phyloP scores from a whole-genome alignment of 2,113 vertebrate genomes.

The Microcebus jonahi region DNA sequence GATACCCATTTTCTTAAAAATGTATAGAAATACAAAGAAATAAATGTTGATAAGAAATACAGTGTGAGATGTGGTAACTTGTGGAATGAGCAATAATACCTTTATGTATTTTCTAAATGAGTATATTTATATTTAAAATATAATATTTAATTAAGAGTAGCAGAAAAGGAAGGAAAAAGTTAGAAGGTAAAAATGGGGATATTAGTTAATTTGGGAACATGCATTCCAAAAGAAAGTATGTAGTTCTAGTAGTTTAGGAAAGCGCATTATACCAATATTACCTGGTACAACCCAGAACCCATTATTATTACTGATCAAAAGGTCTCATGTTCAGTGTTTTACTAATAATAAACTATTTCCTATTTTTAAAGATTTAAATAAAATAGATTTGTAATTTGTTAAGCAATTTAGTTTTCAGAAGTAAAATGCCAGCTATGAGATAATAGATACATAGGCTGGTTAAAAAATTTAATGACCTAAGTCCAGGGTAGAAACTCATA shows the following conservation, averaged over 20 bases:
- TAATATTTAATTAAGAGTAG: constrained; percentile 11
- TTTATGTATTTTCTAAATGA: constrained; percentile 32
- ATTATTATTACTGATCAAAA: constrained; percentile 14
- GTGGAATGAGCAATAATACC: background rate
- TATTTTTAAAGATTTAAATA: constrained; percentile 43
- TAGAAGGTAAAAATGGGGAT: background rate
- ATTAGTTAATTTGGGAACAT: background rate
- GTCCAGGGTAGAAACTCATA: background rate
- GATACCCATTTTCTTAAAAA: constrained; percentile 30
- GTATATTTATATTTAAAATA: constrained; percentile 28
- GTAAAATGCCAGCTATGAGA: background rate
- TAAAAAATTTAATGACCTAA: background rate
- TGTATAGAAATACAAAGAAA: constrained; percentile 36
- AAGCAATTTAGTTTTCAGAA: constrained; percentile 35
- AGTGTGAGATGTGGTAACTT: background rate
- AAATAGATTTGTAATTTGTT: background rate
- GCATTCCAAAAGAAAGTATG: constrained; percentile 4
- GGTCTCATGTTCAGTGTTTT: constrained; percentile 2
- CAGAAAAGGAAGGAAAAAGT: constrained; percentile 12
- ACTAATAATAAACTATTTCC: background rate
- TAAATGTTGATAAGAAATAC: constrained; percentile 19
- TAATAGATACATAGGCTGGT: background rate
- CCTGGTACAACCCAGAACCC: background rate
- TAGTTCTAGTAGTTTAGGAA: background rate
- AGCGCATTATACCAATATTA: background rate